A percentile compares a stretch with the other conserved stretches of the same genome.
Conservation (phyloP, 2,888 invertebrate genomes). For the Napeogenes inachia region DNA sequence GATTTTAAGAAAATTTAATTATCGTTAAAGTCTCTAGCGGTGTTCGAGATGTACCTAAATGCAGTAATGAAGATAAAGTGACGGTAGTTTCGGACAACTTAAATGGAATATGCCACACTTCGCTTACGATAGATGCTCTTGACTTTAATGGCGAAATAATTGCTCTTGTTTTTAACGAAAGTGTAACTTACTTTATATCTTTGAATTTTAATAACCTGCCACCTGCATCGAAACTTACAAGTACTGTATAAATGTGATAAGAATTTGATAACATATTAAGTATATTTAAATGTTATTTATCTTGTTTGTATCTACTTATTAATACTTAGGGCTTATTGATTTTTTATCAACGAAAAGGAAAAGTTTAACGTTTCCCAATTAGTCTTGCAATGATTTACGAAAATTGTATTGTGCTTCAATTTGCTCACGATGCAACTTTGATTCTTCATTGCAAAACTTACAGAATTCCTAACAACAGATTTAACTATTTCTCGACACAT, state of each 20-base stretch:
- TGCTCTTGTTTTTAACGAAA: too few relatives aligned
- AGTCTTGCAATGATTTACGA: slow-evolving; percentile 22
- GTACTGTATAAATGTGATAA: too few relatives aligned
- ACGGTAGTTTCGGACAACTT: slow-evolving; percentile 7
- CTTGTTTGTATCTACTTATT: too few relatives aligned
- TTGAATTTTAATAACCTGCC: too few relatives aligned
- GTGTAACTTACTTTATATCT: too few relatives aligned
- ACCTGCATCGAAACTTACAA: too few relatives aligned
- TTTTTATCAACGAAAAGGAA: too few relatives aligned
- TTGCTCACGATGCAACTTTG: slow-evolving; percentile 36
- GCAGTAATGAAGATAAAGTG: slow-evolving; percentile 7
- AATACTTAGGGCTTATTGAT: too few relatives aligned
- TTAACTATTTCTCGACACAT: neutral
- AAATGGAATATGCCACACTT: slow-evolving; percentile 8
- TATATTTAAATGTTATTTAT: too few relatives aligned
- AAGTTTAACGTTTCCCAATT: slow-evolving; percentile 17
- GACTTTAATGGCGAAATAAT: neutral
- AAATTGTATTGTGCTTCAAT: slow-evolving; percentile 25
- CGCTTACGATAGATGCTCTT: slow-evolving; percentile 6
- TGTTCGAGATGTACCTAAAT: slow-evolving; percentile 6
- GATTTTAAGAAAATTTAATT: slow-evolving; percentile 6
- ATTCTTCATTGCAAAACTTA: slow-evolving; percentile 42
- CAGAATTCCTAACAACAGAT: slow-evolving; percentile 14
- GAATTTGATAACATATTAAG: too few relatives aligned
- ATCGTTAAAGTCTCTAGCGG: slow-evolving; percentile 3